Evolutionary conservation across 1,140 invertebrate species (phyloP).

Genomic region (Wasmannia auropunctata): DNA sequence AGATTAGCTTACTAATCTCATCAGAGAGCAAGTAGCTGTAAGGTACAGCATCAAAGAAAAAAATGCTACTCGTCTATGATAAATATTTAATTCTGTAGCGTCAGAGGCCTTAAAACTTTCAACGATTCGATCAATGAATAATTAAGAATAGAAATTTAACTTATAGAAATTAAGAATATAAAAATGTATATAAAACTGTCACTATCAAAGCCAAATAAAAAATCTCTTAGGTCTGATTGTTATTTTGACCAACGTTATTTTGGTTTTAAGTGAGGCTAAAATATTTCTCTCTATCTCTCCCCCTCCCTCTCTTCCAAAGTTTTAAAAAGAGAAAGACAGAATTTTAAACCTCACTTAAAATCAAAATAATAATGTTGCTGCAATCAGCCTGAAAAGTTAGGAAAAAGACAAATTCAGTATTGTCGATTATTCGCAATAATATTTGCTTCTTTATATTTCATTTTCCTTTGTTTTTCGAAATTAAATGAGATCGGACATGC

Average conservation of each 20-base stretch:
- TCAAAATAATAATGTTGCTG: no score
- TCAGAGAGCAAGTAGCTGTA: not conserved
- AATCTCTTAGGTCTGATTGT: no score
- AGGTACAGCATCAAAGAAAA: not conserved
- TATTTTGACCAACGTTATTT: no score
- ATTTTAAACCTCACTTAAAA: no score
- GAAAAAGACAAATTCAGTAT: not conserved
- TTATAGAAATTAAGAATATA: no score
- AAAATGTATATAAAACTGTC: not conserved
- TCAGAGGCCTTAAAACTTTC: not conserved
- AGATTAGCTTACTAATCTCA: not conserved
- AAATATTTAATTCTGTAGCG: not conserved
- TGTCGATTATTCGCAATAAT: not conserved
- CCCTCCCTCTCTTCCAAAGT: no score
- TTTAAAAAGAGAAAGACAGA: no score
- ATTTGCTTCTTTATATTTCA: not conserved
- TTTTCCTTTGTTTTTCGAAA: not conserved
- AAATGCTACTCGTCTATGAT: not conserved
- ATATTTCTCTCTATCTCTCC: no score
- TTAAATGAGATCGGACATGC: not conserved
- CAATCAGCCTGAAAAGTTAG: no score
- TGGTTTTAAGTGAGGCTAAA: no score
- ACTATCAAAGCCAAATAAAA: not conserved
- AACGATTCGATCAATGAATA: not conserved
- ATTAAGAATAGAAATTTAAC: not conserved